Evolutionary conservation across 2,113 vertebrate genomes (phyloP).

Genomic region (Pholis gunnellus): DNA sequence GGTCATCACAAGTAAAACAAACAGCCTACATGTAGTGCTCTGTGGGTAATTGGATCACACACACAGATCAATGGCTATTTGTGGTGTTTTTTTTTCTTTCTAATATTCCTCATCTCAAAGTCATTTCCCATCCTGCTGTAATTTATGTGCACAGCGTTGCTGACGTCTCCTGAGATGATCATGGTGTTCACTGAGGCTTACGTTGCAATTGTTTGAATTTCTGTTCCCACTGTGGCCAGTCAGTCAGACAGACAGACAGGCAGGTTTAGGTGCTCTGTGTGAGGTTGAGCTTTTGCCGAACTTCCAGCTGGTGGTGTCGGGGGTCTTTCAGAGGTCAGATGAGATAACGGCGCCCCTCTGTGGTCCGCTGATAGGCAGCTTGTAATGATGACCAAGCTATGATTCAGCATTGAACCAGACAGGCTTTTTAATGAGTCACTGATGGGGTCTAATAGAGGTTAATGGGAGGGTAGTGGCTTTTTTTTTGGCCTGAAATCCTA

Average conservation of each 20-base stretch:
- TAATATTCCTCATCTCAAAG: neutral
- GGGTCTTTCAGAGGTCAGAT: constrained; percentile 40
- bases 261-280: constrained; percentile 15
- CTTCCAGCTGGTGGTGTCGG: neutral
- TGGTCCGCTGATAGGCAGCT: constrained; percentile 11
- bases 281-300: constrained; percentile 31
- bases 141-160: neutral
- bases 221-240: neutral
- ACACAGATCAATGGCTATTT: neutral
- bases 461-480: constrained; percentile 31
- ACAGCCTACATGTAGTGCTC: neutral
- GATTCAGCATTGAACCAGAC: constrained; percentile 35
- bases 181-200: neutral
- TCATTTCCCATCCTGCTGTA: neutral
- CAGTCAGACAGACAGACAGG: neutral
- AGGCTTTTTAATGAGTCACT: constrained; percentile 37
- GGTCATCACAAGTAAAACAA: neutral
- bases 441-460: constrained; percentile 19
- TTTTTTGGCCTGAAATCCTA: constrained; percentile 11
- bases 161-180: constrained; percentile 6
- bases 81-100: neutral
- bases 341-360: constrained; percentile 11
- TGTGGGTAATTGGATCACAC: neutral
- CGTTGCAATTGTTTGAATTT: constrained; percentile 11
- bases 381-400: constrained; percentile 9